phyloP scores from a whole-genome alignment of 2,797 vertebrate genomes.

The Carcharodon carcharias region DNA sequence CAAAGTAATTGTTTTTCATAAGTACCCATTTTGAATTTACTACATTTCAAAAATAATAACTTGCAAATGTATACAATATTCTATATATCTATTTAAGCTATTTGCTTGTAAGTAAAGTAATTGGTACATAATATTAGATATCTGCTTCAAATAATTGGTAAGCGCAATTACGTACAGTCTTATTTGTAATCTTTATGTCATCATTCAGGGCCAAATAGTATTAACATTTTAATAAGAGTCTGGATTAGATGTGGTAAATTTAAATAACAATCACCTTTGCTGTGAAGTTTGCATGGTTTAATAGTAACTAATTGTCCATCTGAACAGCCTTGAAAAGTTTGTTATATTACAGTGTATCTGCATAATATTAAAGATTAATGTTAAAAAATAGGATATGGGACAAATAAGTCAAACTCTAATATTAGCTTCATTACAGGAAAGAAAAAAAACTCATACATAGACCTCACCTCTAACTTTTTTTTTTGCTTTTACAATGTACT shows the following conservation, averaged over 20 bases:
- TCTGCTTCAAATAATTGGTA: constrained; percentile 10
- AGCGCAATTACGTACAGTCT: not conserved
- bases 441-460: not conserved
- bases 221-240: not conserved
- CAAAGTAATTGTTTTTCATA: not conserved
- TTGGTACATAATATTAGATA: not conserved
- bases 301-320: not conserved
- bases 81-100: not conserved
- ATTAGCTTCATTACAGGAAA: not conserved
- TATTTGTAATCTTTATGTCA: not conserved
- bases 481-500: not conserved
- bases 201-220: not conserved
- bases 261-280: not conserved
- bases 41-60: not conserved
- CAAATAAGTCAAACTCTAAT: not conserved
- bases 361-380: not conserved
- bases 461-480: not conserved
- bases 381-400: not conserved
- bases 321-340: not conserved
- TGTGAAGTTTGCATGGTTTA: not conserved
- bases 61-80: not conserved
- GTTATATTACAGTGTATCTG: too few species aligned
- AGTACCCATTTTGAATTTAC: not conserved
- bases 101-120: not conserved
- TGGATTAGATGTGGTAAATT: not conserved